Conservation (phyloP, 1,140 invertebrate genomes). For the Drosophila suzukii region DNA sequence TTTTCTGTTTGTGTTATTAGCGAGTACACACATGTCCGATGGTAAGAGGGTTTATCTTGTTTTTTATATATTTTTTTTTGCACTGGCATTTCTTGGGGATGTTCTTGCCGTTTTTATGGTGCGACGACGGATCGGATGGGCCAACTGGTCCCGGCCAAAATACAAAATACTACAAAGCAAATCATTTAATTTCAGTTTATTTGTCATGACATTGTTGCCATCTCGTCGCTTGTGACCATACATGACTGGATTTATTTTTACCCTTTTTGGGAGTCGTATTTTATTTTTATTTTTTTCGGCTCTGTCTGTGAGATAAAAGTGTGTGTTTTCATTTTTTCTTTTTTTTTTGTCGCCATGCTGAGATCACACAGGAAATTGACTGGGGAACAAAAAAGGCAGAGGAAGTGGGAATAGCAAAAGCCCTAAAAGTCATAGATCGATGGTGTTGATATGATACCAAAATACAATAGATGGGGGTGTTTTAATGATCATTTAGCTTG, state of each 20-base stretch:
- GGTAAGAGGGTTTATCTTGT: conserved; percentile 5
- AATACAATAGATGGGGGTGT: conserved; percentile 7
- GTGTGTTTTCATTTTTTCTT: conserved; percentile 12
- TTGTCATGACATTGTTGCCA: conserved; percentile 49
- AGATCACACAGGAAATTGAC: conserved; percentile 73
- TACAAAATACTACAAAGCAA: conserved; percentile 41
- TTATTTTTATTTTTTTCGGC: conserved; percentile 24
- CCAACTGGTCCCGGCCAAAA: conserved; percentile 33
- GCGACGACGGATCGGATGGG: conserved; percentile 29
- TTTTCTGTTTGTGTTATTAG: conserved; percentile 26
- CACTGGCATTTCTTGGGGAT: conserved; percentile 41
- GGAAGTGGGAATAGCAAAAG: conserved; percentile 21
- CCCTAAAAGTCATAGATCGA: conserved; percentile 19
- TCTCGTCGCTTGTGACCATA: conserved; percentile 46
- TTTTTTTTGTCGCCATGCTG: conserved; percentile 31
- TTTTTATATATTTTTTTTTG: conserved; percentile 1
- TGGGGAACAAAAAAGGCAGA: conserved; percentile 1
- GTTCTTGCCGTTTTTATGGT: conserved; percentile 21
- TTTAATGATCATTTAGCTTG: neutral
- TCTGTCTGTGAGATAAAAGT: conserved; percentile 42
- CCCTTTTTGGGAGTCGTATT: conserved; percentile 69
- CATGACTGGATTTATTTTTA: conserved; percentile 58
- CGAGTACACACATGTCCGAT: conserved; percentile 8
- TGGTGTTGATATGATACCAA: conserved; percentile 14
- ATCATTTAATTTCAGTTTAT: conserved; percentile 62